These are phyloP conservation scores for Drosophila sechellia DNA, from an alignment of 1,140 invertebrate genomes.

Conservation along the genomic window DNA sequence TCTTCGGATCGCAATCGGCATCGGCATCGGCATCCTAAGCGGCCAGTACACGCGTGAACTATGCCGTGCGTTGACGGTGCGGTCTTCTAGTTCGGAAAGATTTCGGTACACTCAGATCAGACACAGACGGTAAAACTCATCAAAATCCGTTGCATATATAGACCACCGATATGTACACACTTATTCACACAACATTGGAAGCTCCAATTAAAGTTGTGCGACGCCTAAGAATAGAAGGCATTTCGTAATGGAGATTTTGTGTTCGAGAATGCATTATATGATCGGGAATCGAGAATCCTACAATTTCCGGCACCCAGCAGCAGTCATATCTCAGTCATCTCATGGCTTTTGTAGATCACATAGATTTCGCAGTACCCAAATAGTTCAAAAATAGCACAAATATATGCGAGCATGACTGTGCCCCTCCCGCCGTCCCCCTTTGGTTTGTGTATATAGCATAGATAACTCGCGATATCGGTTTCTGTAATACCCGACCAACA, in stretches of 20 bases:
- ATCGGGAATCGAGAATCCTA: slow-evolving; percentile 23
- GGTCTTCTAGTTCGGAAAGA: slow-evolving; percentile 59
- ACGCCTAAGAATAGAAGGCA: slow-evolving; percentile 30
- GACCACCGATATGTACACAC: slow-evolving; percentile 28
- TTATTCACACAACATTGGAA: slow-evolving; percentile 21
- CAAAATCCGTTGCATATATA: slow-evolving; percentile 34
- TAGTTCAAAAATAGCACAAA: slow-evolving; percentile 76
- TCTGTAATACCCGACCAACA: slow-evolving; percentile 33
- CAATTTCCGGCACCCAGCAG: slow-evolving; percentile 29
- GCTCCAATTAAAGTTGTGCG: slow-evolving; percentile 54
- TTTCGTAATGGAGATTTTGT: slow-evolving; percentile 43
- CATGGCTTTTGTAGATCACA: slow-evolving; percentile 11
- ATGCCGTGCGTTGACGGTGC: slow-evolving; percentile 77
- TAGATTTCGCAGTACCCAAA: slow-evolving; percentile 53
- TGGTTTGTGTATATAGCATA: slow-evolving; percentile 17
- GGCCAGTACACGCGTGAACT: slow-evolving; percentile 79
- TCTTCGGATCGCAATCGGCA: slow-evolving; percentile 30
- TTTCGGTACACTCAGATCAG: slow-evolving; percentile 47
- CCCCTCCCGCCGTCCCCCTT: background rate
- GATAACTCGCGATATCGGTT: slow-evolving; percentile 48
- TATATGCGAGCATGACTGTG: slow-evolving; percentile 45
- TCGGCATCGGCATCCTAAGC: slow-evolving; percentile 26
- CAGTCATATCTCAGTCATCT: slow-evolving; percentile 7
- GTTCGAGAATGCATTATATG: slow-evolving; percentile 29
- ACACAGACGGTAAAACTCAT: slow-evolving; percentile 38